Base-by-base conservation (phyloP, 2,113 vertebrate species). In the Crocuta crocuta region DNA sequence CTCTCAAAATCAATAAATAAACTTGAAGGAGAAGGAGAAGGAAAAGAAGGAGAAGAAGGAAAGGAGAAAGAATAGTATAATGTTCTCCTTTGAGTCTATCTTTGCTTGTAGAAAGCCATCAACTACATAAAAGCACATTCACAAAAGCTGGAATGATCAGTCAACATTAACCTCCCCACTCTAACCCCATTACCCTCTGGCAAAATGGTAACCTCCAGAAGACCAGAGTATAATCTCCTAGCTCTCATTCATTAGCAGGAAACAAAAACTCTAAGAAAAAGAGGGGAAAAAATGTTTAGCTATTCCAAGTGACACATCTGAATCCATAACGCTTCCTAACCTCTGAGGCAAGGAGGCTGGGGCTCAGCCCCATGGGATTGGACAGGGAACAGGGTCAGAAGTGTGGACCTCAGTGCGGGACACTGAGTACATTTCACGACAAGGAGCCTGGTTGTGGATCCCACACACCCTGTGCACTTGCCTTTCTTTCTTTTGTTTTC, bases 351-450 rank as follows among this genome's bases (percentile, higher is more conserved):
- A 53, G 33, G 28, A 84, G 58, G 58, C 6, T n/a, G 23, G 82
- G 21, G 2, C 28, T 53, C 33, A 71, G 10, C 15, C 5, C 35
- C 33, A 16, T 24, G 76, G 7, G 55, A 45, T 21, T 45, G 35
- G 55, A 43, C 4, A 10, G 8, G 16, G n/a, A 11, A 0, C 21
- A 0, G 23, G 9, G 13, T n/a, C 45, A 24, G 78, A 93, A 66
- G 28, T 12, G 6, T 13, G 2, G 58, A 58, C 7, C 17, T 66
- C 45, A 13, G n/a, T 33, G 4, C 7, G 35, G 2, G n/a, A 31
- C 31, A 2, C 0, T 1, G 5, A 48, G 10, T 21, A 10, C 33
- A 35, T 1, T 21, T 61, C 26, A 50, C 8, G 24, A 26, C 19
- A 28, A 71, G 16, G 53, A 10, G 11, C 4, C 0, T 2, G 45